Conservation (phyloP, 2,888 invertebrate genomes). For the Carterocephalus palaemon region DNA sequence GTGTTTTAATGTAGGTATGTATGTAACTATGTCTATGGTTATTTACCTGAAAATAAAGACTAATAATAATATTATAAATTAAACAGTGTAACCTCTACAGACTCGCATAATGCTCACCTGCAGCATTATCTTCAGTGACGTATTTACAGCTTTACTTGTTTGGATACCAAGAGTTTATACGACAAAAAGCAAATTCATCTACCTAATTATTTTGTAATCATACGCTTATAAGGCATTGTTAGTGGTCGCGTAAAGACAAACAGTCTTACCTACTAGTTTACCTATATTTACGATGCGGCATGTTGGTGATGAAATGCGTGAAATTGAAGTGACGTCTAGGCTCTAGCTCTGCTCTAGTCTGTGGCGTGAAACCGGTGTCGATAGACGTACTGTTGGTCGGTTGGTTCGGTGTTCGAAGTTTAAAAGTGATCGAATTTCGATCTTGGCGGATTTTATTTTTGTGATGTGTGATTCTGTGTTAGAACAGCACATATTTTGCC, state of each 20-base stretch:
- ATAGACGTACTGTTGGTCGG: conserved; percentile 1
- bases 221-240: conserved; percentile 15
- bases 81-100: no score
- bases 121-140: conserved; percentile 6
- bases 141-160: conserved; percentile 7
- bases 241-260: conserved; percentile 8
- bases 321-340: conserved; percentile 14
- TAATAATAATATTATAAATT: no score
- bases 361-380: conserved; percentile 11
- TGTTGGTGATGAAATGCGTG: conserved; percentile 9
- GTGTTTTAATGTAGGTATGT: no score
- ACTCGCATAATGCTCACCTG: no score
- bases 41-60: no score
- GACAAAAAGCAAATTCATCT: conserved; percentile 14
- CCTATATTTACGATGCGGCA: conserved; percentile 1
- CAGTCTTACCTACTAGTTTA: background rate
- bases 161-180: background rate
- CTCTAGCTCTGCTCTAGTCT: conserved; percentile 4
- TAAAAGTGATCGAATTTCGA: background rate
- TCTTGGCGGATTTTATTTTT: background rate
- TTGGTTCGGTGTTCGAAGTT: conserved; percentile 12
- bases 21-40: no score
- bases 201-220: conserved; percentile 18
- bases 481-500: no score
- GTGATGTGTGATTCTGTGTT: conserved; percentile 5